Evolutionary conservation across 2,113 vertebrate genomes (phyloP).

Genomic region (Lepus europaeus): DNA sequence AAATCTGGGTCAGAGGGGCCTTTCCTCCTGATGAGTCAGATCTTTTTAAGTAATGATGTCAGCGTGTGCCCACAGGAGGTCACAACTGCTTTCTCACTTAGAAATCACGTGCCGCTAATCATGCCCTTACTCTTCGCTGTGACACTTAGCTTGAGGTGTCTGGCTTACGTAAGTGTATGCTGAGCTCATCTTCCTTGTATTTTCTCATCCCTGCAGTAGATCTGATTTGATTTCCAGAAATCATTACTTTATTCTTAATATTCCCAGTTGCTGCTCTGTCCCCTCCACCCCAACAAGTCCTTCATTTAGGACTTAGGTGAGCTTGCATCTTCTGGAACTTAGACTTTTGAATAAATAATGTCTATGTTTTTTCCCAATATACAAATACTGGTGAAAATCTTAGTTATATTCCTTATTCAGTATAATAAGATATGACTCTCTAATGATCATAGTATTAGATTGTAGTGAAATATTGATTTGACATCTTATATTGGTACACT

Average conservation of each 20-base stretch:
- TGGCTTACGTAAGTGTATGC: slow-evolving; percentile 11
- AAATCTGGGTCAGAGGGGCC: slow-evolving; percentile 54
- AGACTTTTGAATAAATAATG: slow-evolving; percentile 42
- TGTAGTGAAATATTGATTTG: slow-evolving; percentile 23
- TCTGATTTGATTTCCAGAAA: slow-evolving; percentile 49
- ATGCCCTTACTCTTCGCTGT: neutral
- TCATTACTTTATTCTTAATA: slow-evolving; percentile 43
- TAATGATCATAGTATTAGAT: neutral
- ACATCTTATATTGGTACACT: slow-evolving; percentile 10
- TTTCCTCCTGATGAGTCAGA: slow-evolving; percentile 61
- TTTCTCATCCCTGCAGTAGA: slow-evolving; percentile 42
- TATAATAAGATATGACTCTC: neutral
- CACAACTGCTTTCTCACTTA: slow-evolving; percentile 47
- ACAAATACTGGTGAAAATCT: slow-evolving; percentile 39
- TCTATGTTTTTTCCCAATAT: slow-evolving; percentile 44
- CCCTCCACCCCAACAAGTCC: neutral
- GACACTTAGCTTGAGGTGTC: neutral
- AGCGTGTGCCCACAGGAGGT: slow-evolving; percentile 29
- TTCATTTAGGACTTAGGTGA: slow-evolving; percentile 5
- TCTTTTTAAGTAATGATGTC: slow-evolving; percentile 60
- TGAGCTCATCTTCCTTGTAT: slow-evolving; percentile 2
- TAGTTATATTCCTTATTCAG: slow-evolving; percentile 26
- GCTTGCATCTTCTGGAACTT: slow-evolving; percentile 50
- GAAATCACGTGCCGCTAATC: neutral
- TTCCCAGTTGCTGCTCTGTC: neutral